phyloP scores from a whole-genome alignment of 2,113 vertebrate genomes.

The Myotis lucifugus region DNA sequence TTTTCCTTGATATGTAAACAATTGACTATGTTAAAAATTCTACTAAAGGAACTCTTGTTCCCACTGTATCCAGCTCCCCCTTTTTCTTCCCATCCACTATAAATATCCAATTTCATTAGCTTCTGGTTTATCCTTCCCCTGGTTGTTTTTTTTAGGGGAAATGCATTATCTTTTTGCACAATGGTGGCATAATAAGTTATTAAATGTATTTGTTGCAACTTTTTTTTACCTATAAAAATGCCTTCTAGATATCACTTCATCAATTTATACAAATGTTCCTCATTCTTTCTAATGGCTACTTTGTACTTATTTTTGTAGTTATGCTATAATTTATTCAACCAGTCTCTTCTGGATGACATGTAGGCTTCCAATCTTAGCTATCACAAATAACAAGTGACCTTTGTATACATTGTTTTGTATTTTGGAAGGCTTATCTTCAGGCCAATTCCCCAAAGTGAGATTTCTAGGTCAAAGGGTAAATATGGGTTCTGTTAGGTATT shows the following conservation, averaged over 20 bases:
- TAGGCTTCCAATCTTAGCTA: not conserved
- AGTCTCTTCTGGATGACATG: not conserved
- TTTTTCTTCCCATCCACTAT: not conserved
- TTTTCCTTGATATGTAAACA: not conserved
- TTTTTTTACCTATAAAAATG: not conserved
- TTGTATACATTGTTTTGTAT: not conserved
- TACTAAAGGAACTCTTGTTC: not conserved
- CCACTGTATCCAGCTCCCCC: accelerated
- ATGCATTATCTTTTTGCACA: not conserved
- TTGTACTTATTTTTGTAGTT: not conserved
- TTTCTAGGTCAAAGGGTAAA: not conserved
- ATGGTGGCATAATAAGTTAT: not conserved
- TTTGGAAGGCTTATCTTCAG: not conserved
- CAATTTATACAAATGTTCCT: not conserved
- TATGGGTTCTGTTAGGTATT: not conserved
- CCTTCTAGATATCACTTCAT: not conserved
- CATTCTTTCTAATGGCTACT: not conserved
- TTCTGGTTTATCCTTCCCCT: not conserved
- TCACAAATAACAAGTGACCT: not conserved
- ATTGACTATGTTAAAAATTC: constrained; percentile 11
- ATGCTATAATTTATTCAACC: not conserved
- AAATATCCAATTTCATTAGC: not conserved
- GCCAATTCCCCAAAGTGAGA: not conserved
- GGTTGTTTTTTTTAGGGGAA: not conserved
- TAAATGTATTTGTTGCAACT: not conserved